A percentile compares a stretch with the other conserved stretches of the same genome.
phyloP scores from a whole-genome alignment of 2,113 vertebrate genomes.

The Ascaphus truei region DNA sequence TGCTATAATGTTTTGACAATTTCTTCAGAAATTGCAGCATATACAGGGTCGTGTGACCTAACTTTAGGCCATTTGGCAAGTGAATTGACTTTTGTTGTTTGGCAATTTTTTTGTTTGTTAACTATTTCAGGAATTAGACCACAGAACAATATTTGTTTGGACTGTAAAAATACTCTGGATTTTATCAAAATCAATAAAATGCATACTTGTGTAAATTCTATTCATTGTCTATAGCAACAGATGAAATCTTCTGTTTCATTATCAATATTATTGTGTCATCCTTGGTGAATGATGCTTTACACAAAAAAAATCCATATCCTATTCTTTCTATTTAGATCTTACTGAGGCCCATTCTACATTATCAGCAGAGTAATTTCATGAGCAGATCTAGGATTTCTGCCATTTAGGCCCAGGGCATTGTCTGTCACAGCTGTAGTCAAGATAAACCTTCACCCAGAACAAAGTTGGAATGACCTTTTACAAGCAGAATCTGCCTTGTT shows the following conservation, averaged over 20 bases:
- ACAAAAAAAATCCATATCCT: constrained; percentile 59
- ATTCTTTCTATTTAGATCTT: constrained; percentile 74
- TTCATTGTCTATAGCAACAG: constrained; percentile 36
- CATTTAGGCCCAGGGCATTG: constrained; percentile 86
- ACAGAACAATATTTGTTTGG: too few relatives aligned
- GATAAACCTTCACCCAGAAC: constrained; percentile 98
- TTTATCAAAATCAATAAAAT: too few relatives aligned
- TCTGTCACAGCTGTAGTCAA: constrained; percentile 83
- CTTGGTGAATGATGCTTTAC: constrained; percentile 47
- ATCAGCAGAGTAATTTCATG: constrained; percentile 86
- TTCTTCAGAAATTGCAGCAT: too few relatives aligned
- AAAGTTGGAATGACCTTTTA: constrained; percentile 94
- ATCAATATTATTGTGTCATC: constrained; percentile 55
- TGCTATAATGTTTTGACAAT: too few relatives aligned
- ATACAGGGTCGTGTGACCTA: too few relatives aligned
- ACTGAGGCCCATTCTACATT: constrained; percentile 81
- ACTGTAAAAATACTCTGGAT: too few relatives aligned
- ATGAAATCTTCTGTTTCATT: constrained; percentile 47
- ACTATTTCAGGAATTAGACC: too few relatives aligned
- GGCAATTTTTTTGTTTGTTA: too few relatives aligned
- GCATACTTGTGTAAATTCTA: background rate
- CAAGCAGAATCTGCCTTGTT: constrained; percentile 83
- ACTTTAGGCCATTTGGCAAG: too few relatives aligned
- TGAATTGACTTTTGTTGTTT: too few relatives aligned
- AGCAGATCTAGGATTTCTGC: constrained; percentile 93